phyloP scores from a whole-genome alignment of 2,797 vertebrate species.

The Gobio occitaniae region DNA sequence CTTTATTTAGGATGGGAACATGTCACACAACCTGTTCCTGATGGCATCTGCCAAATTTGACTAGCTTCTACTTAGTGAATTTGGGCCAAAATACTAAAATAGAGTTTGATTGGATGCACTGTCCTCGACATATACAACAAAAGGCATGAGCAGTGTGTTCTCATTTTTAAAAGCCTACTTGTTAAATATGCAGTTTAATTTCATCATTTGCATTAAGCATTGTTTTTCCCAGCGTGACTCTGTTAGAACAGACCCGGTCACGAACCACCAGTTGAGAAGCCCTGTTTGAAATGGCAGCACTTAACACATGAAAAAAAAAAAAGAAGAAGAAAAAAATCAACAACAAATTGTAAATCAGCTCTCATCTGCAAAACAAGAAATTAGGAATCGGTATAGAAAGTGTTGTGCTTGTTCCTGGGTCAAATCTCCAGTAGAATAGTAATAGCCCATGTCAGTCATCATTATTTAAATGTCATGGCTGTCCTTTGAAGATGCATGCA shows the following conservation, averaged over 20 bases:
- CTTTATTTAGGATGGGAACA: background rate
- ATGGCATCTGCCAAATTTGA: background rate
- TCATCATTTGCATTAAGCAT: background rate
- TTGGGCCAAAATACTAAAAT: background rate
- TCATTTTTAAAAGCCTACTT: constrained; percentile 12
- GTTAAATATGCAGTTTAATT: background rate
- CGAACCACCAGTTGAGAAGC: constrained; percentile 6
- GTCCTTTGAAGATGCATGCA: constrained; percentile 46
- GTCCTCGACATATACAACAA: background rate
- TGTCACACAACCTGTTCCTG: background rate
- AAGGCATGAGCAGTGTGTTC: background rate
- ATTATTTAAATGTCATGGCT: constrained; percentile 51
- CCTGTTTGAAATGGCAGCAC: background rate
- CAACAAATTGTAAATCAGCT: constrained; percentile 6
- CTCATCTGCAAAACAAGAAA: background rate
- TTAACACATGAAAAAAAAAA: constrained; percentile 23
- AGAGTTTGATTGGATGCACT: background rate
- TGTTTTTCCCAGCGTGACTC: background rate
- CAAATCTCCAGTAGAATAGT: constrained; percentile 16
- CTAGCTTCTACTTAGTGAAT: background rate
- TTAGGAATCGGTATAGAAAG: constrained; percentile 15
- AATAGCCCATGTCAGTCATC: constrained; percentile 47
- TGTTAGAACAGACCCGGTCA: background rate
- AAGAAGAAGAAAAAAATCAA: background rate
- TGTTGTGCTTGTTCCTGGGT: constrained; percentile 8